Evolutionary conservation across 1,140 invertebrate genomes (phyloP), one percentile per base, ranked within the genome.

Genomic region (Platorchestia sp.): DNA sequence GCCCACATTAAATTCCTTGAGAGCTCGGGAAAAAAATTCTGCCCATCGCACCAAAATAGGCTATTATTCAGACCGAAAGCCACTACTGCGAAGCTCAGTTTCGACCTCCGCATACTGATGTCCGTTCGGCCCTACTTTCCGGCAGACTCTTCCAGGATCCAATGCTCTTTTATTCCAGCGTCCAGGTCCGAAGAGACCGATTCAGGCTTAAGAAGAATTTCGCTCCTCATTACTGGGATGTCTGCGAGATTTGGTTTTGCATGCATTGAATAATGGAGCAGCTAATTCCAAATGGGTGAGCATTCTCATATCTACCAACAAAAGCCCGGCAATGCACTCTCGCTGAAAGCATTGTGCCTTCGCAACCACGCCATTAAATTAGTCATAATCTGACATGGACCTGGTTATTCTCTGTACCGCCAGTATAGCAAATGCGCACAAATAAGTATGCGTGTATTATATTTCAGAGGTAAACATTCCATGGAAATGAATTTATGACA

Each of bases 41-140:
- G 91, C 43, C 87, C 91, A 93, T 93, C 45, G 91, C 91, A 41
- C 91, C 91, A 93, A 93, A 93, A 93, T 93, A 93, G 91, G 44
- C 91, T 93, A 93, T 93, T 93, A 93, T 93, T 93, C 91, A 93
- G 91, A 45, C 43, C 91, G 91, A 93, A 93, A 93, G 91, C 91
- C 91, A 93, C 91, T 93, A 93, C 91, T 44, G 43, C 91, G 91
- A 47, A 93, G 91, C 91, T 45, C 91, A 44, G 91, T 42, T 44
- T 93, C 91, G 91, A 93, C 91, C 91, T 47, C 91, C 44, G 91
- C 91, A 93, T 93, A 93, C 91, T 93, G 91, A 93, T 93, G 43
- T 45, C 45, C 19, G 91, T 44, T 41, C 45, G 91, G 40, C 7
- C 91, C 41, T 93, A 47, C 91, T 45, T 44, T 93, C 91, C 91